phyloP scores from a whole-genome alignment of 2,797 vertebrate genomes.

The Adrianichthys oophorus region DNA sequence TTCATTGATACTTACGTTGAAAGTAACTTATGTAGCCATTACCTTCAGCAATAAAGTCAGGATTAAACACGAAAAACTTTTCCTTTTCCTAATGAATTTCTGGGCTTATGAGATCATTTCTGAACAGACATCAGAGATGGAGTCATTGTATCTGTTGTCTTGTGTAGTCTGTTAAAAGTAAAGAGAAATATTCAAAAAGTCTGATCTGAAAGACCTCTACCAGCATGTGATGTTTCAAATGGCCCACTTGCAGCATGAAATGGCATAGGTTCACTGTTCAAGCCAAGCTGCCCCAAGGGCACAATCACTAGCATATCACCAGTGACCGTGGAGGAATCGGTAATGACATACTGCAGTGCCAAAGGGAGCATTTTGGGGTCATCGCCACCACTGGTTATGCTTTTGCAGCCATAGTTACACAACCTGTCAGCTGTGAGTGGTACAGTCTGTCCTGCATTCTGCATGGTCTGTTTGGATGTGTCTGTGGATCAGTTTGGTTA shows the following conservation, averaged over 20 bases:
- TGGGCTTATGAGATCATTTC: neutral
- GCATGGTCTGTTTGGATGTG: constrained; percentile 6
- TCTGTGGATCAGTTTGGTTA: constrained; percentile 32
- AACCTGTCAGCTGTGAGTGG: constrained; percentile 42
- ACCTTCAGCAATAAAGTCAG: neutral
- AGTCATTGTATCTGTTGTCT: neutral
- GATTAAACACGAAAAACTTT: constrained; percentile 1
- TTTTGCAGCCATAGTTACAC: constrained; percentile 49
- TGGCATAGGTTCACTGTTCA: constrained; percentile 36
- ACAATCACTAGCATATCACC: constrained; percentile 61
- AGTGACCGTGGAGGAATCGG: constrained; percentile 58
- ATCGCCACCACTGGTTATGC: constrained; percentile 16
- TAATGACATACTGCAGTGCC: constrained; percentile 54
- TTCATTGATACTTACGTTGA: too few species aligned
- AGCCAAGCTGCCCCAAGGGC: constrained; percentile 31
- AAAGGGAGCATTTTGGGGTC: constrained; percentile 40
- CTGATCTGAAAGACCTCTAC: neutral
- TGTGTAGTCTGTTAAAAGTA: constrained; percentile 4
- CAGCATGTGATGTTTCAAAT: constrained; percentile 24
- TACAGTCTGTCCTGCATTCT: constrained; percentile 41
- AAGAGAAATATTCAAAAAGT: constrained; percentile 2
- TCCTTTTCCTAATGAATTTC: constrained; percentile 6
- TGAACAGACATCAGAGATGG: constrained; percentile 1
- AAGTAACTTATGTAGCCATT: neutral
- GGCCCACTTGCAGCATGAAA: constrained; percentile 45